These are phyloP conservation scores for Rhizoglyphus robini DNA, from an alignment of 1,140 invertebrate genomes.

Conservation along the genomic window DNA sequence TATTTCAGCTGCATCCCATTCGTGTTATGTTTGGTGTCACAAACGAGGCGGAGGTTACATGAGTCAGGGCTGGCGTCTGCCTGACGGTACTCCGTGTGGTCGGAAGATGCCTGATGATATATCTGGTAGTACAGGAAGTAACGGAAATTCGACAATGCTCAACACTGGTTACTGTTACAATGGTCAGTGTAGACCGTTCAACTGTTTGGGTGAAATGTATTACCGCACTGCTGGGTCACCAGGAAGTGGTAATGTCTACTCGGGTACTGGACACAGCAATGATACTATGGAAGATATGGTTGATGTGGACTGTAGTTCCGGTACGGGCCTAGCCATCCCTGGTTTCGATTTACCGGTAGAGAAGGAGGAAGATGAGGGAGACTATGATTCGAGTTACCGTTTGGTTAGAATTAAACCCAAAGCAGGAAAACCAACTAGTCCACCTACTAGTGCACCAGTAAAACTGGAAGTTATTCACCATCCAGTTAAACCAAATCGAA, in stretches of 20 bases:
- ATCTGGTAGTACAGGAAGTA: not conserved
- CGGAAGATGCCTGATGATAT: slow-evolving; percentile 1
- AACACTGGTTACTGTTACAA: slow-evolving; percentile 27
- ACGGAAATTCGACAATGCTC: not conserved
- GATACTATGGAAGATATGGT: not conserved
- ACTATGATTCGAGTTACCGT: slow-evolving; percentile 4
- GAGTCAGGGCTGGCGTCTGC: slow-evolving; percentile 28
- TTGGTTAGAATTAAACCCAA: not conserved
- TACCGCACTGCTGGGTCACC: not conserved
- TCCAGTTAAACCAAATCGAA: too few species aligned
- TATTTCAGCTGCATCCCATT: slow-evolving; percentile 23
- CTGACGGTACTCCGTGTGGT: slow-evolving; percentile 28
- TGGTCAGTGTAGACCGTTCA: slow-evolving; percentile 25
- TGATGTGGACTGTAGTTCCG: not conserved
- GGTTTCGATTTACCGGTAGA: not conserved
- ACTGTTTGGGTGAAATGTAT: slow-evolving; percentile 10
- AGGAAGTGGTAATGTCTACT: slow-evolving; percentile 1
- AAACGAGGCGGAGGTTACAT: slow-evolving; percentile 27
- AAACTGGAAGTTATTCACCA: not conserved
- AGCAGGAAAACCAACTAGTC: not conserved
- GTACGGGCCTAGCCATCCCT: not conserved
- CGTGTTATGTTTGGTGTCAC: slow-evolving; percentile 29
- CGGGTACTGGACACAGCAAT: not conserved
- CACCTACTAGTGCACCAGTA: not conserved
- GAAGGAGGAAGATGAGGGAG: not conserved